Base-by-base conservation (phyloP, 2,113 vertebrate genomes). In the Mirza zaza region DNA sequence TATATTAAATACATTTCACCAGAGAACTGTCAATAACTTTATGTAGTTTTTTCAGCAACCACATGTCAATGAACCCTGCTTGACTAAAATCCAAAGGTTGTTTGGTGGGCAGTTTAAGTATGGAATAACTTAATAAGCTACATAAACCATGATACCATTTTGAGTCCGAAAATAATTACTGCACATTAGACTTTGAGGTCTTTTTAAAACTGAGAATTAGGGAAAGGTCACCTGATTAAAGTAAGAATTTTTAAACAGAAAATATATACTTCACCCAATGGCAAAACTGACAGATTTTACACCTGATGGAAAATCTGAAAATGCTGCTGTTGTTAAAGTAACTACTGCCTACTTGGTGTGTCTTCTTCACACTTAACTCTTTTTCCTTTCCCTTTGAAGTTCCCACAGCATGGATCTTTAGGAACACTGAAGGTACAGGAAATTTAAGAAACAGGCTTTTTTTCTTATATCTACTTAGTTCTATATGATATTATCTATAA, bases 131-230 rank as follows among this genome's bases (percentile, higher is more conserved):
- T 87, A 71, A 82, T 42, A 15, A 82, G 70, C n/a, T 70, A 77
- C 21, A 21, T 80, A 88, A 87, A 83, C 21, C 82, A 83, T 65
- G 23, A 83, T 73, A 92, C 80, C 39, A 71, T 73, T 87, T 85
- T 42, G 34, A 95, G 65, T 59, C 34, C 73, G 32, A 34, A 79
- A 93, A 68, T 75, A 94, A 96, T 67, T 82, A 94, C 14, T 87
- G 25, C 36, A 91, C 70, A 50, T 71, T 92, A 50, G 42, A 84
- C 18, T 67, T 48, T 90, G 17, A 82, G 70, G 34, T 81, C 59
- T 89, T 90, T 90, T 75, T 89, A 85, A 82, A 90, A 80, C 34
- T n/a, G 29, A 94, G 65, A 92, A 90, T 76, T 68, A 82, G 36
- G 18, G 23, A 81, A 34, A 87, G 89, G 45, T 76, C 11, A 80